Conservation (phyloP, 30 jellyfish, hydroid and myxozoan species). For the Turritopsis dohrnii region DNA sequence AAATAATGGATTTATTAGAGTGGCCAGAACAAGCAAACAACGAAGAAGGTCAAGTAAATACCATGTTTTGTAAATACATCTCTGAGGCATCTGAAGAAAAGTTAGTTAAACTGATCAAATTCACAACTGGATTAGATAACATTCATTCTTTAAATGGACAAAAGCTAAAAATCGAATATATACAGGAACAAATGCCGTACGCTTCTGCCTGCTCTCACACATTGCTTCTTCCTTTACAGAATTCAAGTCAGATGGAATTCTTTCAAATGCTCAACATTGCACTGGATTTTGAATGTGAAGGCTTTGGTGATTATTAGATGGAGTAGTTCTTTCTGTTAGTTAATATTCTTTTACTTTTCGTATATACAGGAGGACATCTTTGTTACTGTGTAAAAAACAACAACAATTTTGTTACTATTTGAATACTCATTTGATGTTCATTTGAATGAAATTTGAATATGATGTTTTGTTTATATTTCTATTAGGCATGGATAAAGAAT, state of each 20-base stretch:
- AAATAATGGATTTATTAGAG: not conserved
- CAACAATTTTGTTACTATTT: too few relatives aligned
- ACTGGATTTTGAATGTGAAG: slow-evolving; percentile 32
- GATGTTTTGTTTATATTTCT: not conserved
- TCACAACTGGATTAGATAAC: not conserved
- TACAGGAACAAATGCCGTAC: not conserved
- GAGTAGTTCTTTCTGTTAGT: too few relatives aligned
- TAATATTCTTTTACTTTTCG: not conserved
- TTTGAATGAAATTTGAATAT: too few relatives aligned
- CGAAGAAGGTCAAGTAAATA: not conserved
- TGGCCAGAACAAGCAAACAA: not conserved
- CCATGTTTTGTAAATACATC: slow-evolving; percentile 11
- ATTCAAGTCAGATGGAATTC: not conserved
- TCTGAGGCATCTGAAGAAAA: not conserved
- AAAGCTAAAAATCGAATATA: not conserved
- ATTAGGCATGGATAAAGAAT: not conserved
- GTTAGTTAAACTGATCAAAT: not conserved
- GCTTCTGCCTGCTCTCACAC: slow-evolving; percentile 12
- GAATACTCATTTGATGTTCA: not conserved
- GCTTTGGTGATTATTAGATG: slow-evolving; percentile 23
- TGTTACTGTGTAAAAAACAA: too few relatives aligned
- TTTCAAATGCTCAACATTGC: slow-evolving; percentile 9
- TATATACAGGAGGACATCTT: too few relatives aligned
- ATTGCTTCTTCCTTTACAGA: not conserved
- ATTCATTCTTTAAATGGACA: not conserved